phyloP scores from a whole-genome alignment of 2,888 invertebrate species.

The Aethes cnicana region DNA sequence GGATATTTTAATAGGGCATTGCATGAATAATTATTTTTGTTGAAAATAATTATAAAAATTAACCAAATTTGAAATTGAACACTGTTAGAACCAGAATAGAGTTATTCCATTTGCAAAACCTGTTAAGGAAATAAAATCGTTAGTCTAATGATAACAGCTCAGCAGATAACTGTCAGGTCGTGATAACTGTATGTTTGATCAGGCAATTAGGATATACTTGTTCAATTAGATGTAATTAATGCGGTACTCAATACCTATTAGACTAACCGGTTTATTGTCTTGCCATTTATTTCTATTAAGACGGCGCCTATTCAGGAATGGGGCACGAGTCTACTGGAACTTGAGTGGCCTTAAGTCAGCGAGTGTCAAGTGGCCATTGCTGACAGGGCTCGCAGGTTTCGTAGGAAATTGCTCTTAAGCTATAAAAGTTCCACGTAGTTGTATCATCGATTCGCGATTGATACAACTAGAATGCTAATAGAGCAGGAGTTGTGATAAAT shows the following conservation, averaged over 20 bases:
- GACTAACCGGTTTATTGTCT: neutral
- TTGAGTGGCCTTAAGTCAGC: constrained; percentile 58
- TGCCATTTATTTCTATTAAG: neutral
- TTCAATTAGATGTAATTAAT: constrained; percentile 10
- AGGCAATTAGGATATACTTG: constrained; percentile 9
- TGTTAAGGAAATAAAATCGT: constrained; percentile 4
- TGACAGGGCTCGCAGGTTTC: constrained; percentile 63
- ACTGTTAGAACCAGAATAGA: neutral
- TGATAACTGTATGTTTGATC: constrained; percentile 10
- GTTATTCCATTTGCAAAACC: constrained; percentile 2
- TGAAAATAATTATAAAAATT: too few species aligned
- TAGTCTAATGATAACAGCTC: constrained; percentile 8
- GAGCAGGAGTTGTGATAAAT: too few species aligned
- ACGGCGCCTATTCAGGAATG: neutral
- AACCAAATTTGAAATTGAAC: too few species aligned
- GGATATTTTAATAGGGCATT: too few species aligned
- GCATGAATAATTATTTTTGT: too few species aligned
- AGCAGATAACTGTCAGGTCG: constrained; percentile 12
- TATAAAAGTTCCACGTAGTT: constrained; percentile 32
- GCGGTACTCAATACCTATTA: neutral
- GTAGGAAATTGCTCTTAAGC: constrained; percentile 62
- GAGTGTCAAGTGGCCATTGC: constrained; percentile 67
- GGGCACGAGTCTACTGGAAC: constrained; percentile 35
- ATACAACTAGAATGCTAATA: too few species aligned
- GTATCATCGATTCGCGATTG: neutral